These are phyloP conservation scores for Polia nebulosa DNA, from an alignment of 2,888 invertebrate species.

Conservation along the genomic window DNA sequence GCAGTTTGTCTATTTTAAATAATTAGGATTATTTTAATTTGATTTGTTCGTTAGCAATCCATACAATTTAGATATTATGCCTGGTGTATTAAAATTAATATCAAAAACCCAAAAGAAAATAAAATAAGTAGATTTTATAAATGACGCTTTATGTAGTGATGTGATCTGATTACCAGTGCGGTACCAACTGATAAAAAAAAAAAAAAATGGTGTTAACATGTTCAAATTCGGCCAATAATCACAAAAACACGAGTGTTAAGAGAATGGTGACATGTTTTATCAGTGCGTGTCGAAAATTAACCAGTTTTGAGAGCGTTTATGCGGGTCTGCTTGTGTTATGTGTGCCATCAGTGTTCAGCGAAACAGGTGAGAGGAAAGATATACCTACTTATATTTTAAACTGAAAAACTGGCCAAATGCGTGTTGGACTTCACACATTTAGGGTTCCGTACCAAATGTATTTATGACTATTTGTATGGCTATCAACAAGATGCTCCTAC, in stretches of 20 bases:
- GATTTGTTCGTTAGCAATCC: neutral
- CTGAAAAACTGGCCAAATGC: too few species aligned
- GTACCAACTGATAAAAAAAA: neutral
- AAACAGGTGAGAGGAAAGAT: slow-evolving; percentile 74
- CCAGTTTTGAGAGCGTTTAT: slow-evolving; percentile 74
- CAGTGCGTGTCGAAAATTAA: slow-evolving; percentile 75
- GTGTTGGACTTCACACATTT: too few species aligned
- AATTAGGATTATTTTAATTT: neutral
- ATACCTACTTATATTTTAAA: neutral
- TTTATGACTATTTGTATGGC: too few species aligned
- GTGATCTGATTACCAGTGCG: slow-evolving; percentile 5
- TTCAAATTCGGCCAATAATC: slow-evolving; percentile 20
- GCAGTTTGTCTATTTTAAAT: neutral
- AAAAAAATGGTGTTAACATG: slow-evolving; percentile 37
- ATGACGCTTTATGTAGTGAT: slow-evolving; percentile 11
- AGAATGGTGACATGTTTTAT: slow-evolving; percentile 69
- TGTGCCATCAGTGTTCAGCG: slow-evolving; percentile 81
- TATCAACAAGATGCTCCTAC: too few species aligned
- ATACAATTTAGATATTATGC: neutral
- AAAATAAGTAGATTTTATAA: neutral
- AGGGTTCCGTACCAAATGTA: too few species aligned
- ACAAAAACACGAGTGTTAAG: slow-evolving; percentile 45
- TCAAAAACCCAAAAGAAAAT: neutral
- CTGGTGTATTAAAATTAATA: neutral
- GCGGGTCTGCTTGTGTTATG: slow-evolving; percentile 82